Evolutionary conservation across 2,888 invertebrate species (phyloP), one percentile per base, ranked within the genome.

Genomic region (Lasioglossum pauxillum): DNA sequence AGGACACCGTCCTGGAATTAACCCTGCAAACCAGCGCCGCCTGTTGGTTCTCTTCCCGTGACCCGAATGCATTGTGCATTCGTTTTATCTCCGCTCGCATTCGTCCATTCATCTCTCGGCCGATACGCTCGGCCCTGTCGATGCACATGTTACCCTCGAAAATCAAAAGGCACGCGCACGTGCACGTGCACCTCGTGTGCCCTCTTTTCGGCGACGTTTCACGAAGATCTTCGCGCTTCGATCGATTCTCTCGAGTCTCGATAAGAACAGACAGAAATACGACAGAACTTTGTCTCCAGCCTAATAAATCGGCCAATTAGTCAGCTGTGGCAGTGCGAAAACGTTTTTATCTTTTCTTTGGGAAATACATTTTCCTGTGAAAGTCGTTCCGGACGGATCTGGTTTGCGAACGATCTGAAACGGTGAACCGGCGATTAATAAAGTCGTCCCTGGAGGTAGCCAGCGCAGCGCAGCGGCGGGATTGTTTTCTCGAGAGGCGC

Each of bases 11-110:
- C n/a, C 57, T 57, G 12, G n/a, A 57, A 57, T 57, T n/a, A n/a
- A 57, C 4, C 57, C n/a, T 12, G 12, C 12, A n/a, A 57, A 57
- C 57, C 12, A n/a, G 57, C 86, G 87, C 73, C 78, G 80, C 77
- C 80, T 74, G 27, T 80, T 38, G 60, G 46, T 82, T 76, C 84
- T 86, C 85, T 92, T 92, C 92, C 90, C 92, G 90, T 91, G 92
- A 91, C 86, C 92, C 86, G 81, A 86, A 88, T 86, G 82, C 31
- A 83, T 84, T 79, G 79, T 81, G 19, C 60, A 46, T 14, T 57
- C 80, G 27, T 38, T 53, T 53, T 76, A 60, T 67, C 72, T 44
- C 44, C 16, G 75, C 31, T 57, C 44, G 71, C 31, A 49, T 86
- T 77, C 60, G 53, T 72, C 57, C 67, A 38, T 83, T 83, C 57